Evolutionary conservation across 2,888 invertebrate genomes (phyloP), one percentile per base, ranked within the genome.

Genomic region (Tuta absoluta): DNA sequence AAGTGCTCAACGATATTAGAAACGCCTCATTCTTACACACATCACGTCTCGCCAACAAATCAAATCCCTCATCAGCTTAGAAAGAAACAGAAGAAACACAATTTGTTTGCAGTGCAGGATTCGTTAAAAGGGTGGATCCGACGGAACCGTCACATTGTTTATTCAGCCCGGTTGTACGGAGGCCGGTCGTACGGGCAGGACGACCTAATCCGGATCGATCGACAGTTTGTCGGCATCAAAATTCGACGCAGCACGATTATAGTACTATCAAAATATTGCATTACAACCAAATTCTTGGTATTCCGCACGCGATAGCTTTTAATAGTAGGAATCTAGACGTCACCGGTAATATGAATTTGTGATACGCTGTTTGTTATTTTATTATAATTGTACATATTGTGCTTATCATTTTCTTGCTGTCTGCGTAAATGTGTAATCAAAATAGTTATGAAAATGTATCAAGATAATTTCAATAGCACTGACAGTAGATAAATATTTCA

Each of bases 101-200:
- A 79, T 78, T 75, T 82, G 79, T 82, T 76, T 76, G 79, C 69
- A 75, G 69, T 77, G 79, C 81, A 83, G 84, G 86, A 86, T 87
- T 87, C 87, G 87, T 87, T 89, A 89, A 89, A 89, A 89, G 89
- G 89, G 87, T 86, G 83, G 83, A 84, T 33, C 33, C 33, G 33
- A n/a, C 10, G 33, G 33, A 33, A 80, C 82, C 86, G 85, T 89
- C 89, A 86, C 89, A 88, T 89, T 89, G 89, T 90, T 89, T 90
- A 89, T 89, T 89, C 88, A 90, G 87, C 81, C 83, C 82, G 85
- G 75, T 56, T 56, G 23, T 56, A 24, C 37, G 58, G 33, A 58
- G 12, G 37, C 56, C 56, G 56, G 56, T 56, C 28, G 56, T 56
- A 4, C 56, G 51, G 24, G 51, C 23, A 82, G 82, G 75, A 80